Evolutionary conservation across 1,140 invertebrate genomes (phyloP).

Genomic region (Formica exsecta): DNA sequence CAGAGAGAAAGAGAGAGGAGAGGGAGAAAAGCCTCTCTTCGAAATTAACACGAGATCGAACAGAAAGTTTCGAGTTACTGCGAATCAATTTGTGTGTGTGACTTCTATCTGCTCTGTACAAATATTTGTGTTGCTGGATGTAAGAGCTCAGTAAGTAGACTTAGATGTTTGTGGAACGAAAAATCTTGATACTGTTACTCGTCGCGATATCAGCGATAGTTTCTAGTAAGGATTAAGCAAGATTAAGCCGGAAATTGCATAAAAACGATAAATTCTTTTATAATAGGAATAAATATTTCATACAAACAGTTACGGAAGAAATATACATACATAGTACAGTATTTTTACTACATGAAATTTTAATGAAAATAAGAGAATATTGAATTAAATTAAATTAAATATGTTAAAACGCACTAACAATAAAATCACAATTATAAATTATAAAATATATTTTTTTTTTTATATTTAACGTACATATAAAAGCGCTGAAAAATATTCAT

Average conservation of each 20-base stretch:
- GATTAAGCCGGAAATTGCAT: not conserved
- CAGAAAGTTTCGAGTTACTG: slow-evolving; percentile 31
- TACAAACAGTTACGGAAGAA: too few relatives aligned
- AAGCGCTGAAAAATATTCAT: slow-evolving; percentile 1
- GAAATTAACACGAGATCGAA: not conserved
- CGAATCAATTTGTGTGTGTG: slow-evolving; percentile 46
- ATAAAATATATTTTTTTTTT: not conserved
- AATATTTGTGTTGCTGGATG: slow-evolving; percentile 49
- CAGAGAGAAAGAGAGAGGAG: not conserved
- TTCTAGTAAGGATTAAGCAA: not conserved
- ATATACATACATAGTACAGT: not conserved
- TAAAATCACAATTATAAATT: not conserved
- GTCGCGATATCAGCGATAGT: not conserved
- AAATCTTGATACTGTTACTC: slow-evolving; percentile 15
- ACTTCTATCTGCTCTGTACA: slow-evolving; percentile 37
- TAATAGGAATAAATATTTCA: not conserved
- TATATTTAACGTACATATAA: slow-evolving; percentile 29
- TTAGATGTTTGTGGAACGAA: slow-evolving; percentile 31
- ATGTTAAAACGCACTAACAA: not conserved
- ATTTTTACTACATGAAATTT: not conserved
- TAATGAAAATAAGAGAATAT: not conserved
- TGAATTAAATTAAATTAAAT: not conserved
- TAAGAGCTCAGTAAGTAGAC: slow-evolving; percentile 32
- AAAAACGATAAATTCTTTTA: not conserved
- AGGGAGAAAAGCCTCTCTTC: not conserved